phyloP scores from a whole-genome alignment of 2,797 vertebrate species.

The Labeo calbasu region DNA sequence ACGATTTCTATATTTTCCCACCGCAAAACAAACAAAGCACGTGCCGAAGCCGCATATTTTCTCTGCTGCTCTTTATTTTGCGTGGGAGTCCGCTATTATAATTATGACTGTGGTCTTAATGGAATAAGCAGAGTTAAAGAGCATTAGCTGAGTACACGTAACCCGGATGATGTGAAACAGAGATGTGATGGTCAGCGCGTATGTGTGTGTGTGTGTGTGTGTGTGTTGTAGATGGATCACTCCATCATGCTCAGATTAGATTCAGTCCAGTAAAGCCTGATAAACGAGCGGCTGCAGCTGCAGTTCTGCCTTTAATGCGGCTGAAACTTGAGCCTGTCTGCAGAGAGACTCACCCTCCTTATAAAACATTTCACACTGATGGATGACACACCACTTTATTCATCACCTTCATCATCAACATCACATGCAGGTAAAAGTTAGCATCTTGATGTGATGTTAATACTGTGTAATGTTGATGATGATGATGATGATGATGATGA shows the following conservation, averaged over 20 bases:
- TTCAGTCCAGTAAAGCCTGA: slow-evolving; percentile 7
- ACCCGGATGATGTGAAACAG: not conserved
- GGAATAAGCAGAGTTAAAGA: slow-evolving; percentile 25
- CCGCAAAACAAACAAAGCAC: not conserved
- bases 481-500: not conserved
- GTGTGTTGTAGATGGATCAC: not conserved
- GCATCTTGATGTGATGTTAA: not conserved
- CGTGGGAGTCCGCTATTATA: not conserved
- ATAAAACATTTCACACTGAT: not conserved
- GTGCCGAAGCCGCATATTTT: not conserved
- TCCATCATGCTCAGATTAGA: slow-evolving; percentile 29
- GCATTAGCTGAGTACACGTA: slow-evolving; percentile 7
- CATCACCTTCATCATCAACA: not conserved
- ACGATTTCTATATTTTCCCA: not conserved
- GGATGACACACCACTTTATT: not conserved
- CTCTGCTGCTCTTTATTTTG: not conserved
- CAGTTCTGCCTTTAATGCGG: slow-evolving; percentile 8
- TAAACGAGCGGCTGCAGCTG: not conserved
- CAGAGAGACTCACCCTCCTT: not conserved
- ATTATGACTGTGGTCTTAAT: slow-evolving; percentile 7
- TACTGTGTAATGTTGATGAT: not conserved
- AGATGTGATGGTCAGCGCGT: not conserved
- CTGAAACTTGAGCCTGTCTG: slow-evolving; percentile 21
- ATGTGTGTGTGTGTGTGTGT: not conserved
- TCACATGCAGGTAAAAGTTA: not conserved